Evolutionary conservation across 2,888 invertebrate species (phyloP), one percentile per base, ranked within the genome.

Genomic region (Lypha dubia): DNA sequence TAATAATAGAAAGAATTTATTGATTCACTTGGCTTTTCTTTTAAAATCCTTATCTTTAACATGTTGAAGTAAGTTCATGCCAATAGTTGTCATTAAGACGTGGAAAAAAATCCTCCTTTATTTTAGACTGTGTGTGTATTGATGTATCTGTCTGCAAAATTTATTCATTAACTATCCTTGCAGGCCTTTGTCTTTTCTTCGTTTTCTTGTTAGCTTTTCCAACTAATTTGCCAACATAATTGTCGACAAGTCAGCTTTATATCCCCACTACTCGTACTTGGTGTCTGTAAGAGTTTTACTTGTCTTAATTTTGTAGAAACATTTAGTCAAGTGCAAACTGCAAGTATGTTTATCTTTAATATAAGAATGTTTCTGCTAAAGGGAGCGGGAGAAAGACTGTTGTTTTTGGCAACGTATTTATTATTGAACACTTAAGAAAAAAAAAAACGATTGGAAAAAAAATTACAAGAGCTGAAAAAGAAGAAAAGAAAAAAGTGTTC

Each of bases 361-460:
- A 17, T 22, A 56, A 44, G 13, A 46, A 56, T 62, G 38, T 41
- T 11, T 9, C 41, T 68, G 20, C 65, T n/a, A n/a, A 38, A 35
- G 11, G 24, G 28, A 51, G 68, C n/a, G n/a, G n/a, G n/a, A n/a
- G n/a, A n/a, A n/a, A n/a, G n/a, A n/a, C n/a, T 70, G 51, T 76
- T 76, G 63, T 68, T 84, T 84, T 73, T 84, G 81, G 84, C 81
- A 84, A 46, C 24, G 58, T 44, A 68, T 73, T 60, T 49, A 46
- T 67, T 65, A 73, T 74, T 32, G 62, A 75, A 65, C 58, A 70
- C 44, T 79, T 65, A 38, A 41, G 74, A 49, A 17, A 63, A 70
- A 79, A 74, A 38, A 44, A 35, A 7, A 32, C 35, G 62, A 35
- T 44, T n/a, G n/a, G n/a, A 44, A 44, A 44, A 46, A 11, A 3